Base-by-base conservation (phyloP, 2,797 vertebrate species). In the Salmo trutta region DNA sequence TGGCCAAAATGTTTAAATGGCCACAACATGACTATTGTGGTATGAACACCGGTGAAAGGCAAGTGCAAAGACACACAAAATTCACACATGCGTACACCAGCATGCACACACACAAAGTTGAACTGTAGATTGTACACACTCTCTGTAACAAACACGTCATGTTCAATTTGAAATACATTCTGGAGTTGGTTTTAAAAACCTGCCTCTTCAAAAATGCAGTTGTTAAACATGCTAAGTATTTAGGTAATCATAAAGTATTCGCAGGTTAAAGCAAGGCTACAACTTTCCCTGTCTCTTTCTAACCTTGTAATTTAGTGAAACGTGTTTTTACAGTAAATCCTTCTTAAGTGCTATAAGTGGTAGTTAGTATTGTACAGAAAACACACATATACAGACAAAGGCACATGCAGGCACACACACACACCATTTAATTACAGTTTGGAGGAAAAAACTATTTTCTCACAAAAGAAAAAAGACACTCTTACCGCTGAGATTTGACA, bases 291-390 rank as follows among this genome's bases (percentile, higher is more conserved):
- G 33, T 56, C 81, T 78, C 76, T 36, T 66, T 29, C 3, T 79
- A 75, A 89, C 84, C 85, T 64, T 91, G 83, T 89, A 88, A 93
- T 91, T 91, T 90, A 71, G 51, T 7, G 56, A 78, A 89, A 87
- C 83, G 82, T 90, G 90, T 90, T 91, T 90, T 90, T 85, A 90
- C 85, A 88, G 87, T 78, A 81, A 71, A 88, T 86, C 81, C 86
- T 76, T 76, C 75, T 14, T 14, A 84, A 88, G 85, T 59, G 73
- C 77, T 77, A 74, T 87, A 91, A 91, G 87, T 90, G 83, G 77
- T 15, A 76, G 86, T 89, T 91, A 73, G 86, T 51, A 54, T 71
- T 64, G 71, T 54, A 81, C 80, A 81, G 83, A 76, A 77, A 70
- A 71, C 64, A 65, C 33, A 33, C 31, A 33, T 33, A 33, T 33